Percentiles rank a stretch among this genome's conserved stretches.
Evolutionary conservation across 1,140 invertebrate genomes (phyloP).

Genomic region (Drosophila ogumai): DNA sequence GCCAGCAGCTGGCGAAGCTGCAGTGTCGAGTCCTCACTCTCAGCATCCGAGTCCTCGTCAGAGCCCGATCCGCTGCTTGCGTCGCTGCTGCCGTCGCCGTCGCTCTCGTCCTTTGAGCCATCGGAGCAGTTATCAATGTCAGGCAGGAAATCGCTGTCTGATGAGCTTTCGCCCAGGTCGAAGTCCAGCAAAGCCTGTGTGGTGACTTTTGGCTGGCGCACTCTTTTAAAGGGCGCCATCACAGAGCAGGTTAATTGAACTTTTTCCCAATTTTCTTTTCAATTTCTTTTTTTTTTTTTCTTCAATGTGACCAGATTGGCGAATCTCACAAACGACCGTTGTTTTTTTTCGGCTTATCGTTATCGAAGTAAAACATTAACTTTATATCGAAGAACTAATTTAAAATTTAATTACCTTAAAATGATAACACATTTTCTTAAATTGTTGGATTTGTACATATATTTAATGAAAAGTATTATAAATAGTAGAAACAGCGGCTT

Average conservation of each 20-base stretch:
- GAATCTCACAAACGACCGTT: neutral
- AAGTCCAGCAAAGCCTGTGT: slow-evolving; percentile 80
- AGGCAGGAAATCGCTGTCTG: slow-evolving; percentile 97
- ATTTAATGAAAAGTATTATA: neutral
- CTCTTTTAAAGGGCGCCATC: slow-evolving; percentile 76
- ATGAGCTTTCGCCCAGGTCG: slow-evolving; percentile 95
- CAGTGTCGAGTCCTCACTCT: slow-evolving; percentile 67
- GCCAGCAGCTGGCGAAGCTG: slow-evolving; percentile 78
- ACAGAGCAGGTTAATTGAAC: neutral
- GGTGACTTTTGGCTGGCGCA: slow-evolving; percentile 77
- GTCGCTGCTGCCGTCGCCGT: slow-evolving; percentile 75
- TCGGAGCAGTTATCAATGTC: slow-evolving; percentile 90
- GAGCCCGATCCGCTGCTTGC: slow-evolving; percentile 83
- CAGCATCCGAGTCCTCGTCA: slow-evolving; percentile 78
- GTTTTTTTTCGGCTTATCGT: neutral
- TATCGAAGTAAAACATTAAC: neutral
- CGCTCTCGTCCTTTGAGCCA: slow-evolving; percentile 85
- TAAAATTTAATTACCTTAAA: neutral
- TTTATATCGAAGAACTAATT: too few species aligned
- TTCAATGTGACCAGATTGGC: neutral
- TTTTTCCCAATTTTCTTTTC: neutral
- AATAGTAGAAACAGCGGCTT: neutral
- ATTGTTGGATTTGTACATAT: neutral
- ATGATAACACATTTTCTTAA: neutral
- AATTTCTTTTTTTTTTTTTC: neutral